Conservation (phyloP, 2,113 vertebrate species). For the Sus scrofa region T2T-Sscrofa CM000819.6:97817001-97817500, state of each 20-base stretch:
- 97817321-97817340: neutral
- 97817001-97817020: neutral
- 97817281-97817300: neutral
- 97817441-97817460: neutral
- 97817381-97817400: neutral
- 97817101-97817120: neutral
- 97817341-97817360: neutral
- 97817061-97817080: neutral
- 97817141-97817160: neutral
- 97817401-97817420: neutral
- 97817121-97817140: neutral
- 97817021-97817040: neutral
- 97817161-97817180: neutral
- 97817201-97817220: neutral
- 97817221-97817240: neutral
- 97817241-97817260: neutral
- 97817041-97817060: neutral
- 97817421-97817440: neutral
- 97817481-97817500: neutral
- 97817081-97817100: neutral
- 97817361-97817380: neutral
- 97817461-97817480: neutral
- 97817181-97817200: neutral
- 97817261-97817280: neutral
- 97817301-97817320: neutral